These are phyloP conservation scores for Carcina quercana DNA, from an alignment of 2,888 invertebrate genomes.

Conservation along the genomic window DNA sequence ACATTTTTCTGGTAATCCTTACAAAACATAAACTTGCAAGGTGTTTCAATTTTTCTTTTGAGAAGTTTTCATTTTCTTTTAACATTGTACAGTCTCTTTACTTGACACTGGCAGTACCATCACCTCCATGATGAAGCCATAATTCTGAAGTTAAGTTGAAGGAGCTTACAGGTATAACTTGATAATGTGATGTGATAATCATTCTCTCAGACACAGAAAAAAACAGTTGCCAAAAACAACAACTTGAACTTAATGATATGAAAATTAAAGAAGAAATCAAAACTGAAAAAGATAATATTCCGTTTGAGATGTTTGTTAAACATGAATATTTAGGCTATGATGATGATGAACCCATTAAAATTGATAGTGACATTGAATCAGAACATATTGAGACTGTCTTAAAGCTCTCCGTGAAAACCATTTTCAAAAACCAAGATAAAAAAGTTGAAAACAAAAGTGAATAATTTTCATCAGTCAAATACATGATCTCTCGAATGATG, in stretches of 20 bases:
- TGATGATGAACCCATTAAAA: slow-evolving; percentile 46
- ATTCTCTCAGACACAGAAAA: slow-evolving; percentile 37
- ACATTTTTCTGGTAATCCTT: no score
- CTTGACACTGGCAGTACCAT: no score
- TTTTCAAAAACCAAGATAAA: slow-evolving; percentile 30
- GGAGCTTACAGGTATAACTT: slow-evolving; percentile 3
- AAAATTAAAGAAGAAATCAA: slow-evolving; percentile 28
- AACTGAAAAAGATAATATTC: slow-evolving; percentile 40
- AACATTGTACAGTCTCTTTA: no score
- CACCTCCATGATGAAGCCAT: no score
- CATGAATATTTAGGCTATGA: slow-evolving; percentile 54
- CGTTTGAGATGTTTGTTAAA: slow-evolving; percentile 56
- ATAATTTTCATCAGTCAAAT: slow-evolving; percentile 56
- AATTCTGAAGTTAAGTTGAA: no score
- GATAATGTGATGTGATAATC: slow-evolving; percentile 29
- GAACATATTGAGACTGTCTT: slow-evolving; percentile 69
- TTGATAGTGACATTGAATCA: slow-evolving; percentile 66
- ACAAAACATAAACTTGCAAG: no score
- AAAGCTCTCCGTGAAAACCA: slow-evolving; percentile 57
- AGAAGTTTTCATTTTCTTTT: no score
- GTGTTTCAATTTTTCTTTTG: no score
- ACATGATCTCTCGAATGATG: slow-evolving; percentile 37
- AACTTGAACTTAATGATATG: slow-evolving; percentile 31
- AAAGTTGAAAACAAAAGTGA: slow-evolving; percentile 27
- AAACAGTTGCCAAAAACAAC: slow-evolving; percentile 26